These are phyloP conservation scores for Protaetia brevitarsis DNA, from an alignment of 1,140 invertebrate genomes.

Conservation along the genomic window DNA sequence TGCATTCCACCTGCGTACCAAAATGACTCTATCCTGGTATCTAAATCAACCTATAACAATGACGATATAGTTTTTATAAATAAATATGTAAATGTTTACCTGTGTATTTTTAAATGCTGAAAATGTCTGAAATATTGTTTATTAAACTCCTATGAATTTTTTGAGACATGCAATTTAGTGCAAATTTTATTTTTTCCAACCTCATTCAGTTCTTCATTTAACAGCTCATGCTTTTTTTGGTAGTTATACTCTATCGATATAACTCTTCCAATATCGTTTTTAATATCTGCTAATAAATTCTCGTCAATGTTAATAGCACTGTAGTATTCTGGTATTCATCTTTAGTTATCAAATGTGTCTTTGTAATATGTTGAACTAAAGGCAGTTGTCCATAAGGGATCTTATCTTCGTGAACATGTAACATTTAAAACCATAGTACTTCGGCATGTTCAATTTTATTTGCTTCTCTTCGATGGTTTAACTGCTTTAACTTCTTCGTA, in stretches of 20 bases:
- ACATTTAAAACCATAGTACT: conserved; percentile 72
- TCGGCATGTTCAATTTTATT: conserved; percentile 74
- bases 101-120: too few relatives aligned
- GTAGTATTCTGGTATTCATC: conserved; percentile 55
- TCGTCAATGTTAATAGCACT: conserved; percentile 50
- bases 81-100: too few relatives aligned
- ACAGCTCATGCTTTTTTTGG: conserved; percentile 43
- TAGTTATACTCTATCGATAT: conserved; percentile 56
- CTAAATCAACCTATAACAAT: conserved; percentile 67
- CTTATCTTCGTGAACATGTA: conserved; percentile 59
- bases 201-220: conserved; percentile 30
- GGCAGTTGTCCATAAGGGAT: too few relatives aligned
- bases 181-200: conserved; percentile 48
- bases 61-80: too few relatives aligned
- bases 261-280: conserved; percentile 58
- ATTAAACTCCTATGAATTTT: conserved; percentile 68
- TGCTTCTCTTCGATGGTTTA: conserved; percentile 79
- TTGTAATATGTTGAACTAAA: too few relatives aligned
- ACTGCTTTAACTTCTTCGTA: conserved; percentile 61
- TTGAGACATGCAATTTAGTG: conserved; percentile 55
- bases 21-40: conserved; percentile 74
- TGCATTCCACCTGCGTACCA: conserved; percentile 72
- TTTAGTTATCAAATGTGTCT: conserved; percentile 60
- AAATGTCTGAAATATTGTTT: too few relatives aligned
- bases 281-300: conserved; percentile 51